A percentile compares a stretch with the other conserved stretches of the same genome.
These are phyloP conservation scores for Ptychobarbus kaznakovi DNA, from an alignment of 2,797 vertebrate genomes.

Conservation along the genomic window DNA sequence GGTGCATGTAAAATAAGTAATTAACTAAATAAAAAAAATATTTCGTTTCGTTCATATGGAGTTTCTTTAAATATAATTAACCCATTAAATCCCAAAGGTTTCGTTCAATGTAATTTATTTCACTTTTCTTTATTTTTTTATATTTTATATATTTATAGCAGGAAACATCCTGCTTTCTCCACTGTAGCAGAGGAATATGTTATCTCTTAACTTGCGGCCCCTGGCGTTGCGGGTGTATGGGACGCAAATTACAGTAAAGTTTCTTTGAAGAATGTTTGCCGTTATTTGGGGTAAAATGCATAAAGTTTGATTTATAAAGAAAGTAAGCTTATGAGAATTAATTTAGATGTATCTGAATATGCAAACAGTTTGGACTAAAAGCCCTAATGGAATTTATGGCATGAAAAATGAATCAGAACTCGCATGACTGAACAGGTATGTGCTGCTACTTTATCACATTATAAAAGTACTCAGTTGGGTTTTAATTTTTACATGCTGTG, in stretches of 20 bases:
- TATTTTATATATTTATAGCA: not conserved
- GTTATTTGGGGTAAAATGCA: not conserved
- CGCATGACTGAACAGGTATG: not conserved
- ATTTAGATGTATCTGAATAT: not conserved
- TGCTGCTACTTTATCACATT: not conserved
- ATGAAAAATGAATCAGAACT: not conserved
- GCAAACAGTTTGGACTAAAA: not conserved
- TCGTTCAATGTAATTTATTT: not conserved
- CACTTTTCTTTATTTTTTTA: not conserved
- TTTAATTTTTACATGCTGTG: not conserved
- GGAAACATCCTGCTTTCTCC: not conserved
- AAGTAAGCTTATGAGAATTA: not conserved
- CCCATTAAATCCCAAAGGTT: too few relatives aligned
- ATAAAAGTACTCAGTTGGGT: not conserved
- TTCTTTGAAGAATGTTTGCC: not conserved
- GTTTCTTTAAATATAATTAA: too few relatives aligned
- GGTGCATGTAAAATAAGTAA: not conserved
- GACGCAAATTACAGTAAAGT: not conserved
- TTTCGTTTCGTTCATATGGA: too few relatives aligned
- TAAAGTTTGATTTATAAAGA: not conserved
- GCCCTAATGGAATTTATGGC: not conserved
- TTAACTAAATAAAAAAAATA: not conserved
- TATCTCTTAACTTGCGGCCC: not conserved
- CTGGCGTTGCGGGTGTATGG: not conserved
- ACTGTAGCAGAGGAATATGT: too few relatives aligned